Percentiles rank a stretch among this genome's conserved stretches.
phyloP scores from a whole-genome alignment of 2,113 vertebrate genomes.

The Rattus rattus region DNA sequence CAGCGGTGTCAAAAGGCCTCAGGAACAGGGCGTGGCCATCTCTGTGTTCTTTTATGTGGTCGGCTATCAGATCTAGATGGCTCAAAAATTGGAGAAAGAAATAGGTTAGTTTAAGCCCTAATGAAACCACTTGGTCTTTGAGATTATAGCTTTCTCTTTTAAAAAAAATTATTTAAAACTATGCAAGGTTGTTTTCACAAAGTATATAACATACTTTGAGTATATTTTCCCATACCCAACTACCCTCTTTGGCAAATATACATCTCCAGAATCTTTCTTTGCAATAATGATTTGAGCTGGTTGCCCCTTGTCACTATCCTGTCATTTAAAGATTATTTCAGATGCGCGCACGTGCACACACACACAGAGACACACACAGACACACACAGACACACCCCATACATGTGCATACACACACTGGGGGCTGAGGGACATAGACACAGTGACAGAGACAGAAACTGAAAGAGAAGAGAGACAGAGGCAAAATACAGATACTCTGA shows the following conservation, averaged over 20 bases:
- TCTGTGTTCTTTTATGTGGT: conserved; percentile 22
- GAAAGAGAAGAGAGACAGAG: not conserved
- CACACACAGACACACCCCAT: not conserved
- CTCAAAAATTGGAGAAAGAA: not conserved
- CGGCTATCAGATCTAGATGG: not conserved
- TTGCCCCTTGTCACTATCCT: not conserved
- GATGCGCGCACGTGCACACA: not conserved
- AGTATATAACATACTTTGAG: not conserved
- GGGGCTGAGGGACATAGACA: not conserved
- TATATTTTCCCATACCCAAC: not conserved
- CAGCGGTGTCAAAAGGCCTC: not conserved
- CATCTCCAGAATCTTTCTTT: not conserved
- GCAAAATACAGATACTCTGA: not conserved
- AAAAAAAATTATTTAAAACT: not conserved
- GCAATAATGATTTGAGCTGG: not conserved
- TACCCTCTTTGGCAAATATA: not conserved
- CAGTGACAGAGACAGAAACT: not conserved
- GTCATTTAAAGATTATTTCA: not conserved
- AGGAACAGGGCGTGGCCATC: not conserved
- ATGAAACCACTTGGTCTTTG: conserved; percentile 5
- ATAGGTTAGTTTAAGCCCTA: conserved; percentile 1
- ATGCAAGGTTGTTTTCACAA: not conserved
- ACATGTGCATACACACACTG: too few species aligned
- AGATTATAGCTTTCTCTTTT: conserved; percentile 26
- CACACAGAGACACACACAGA: not conserved